Base-by-base conservation (phyloP, 1,140 invertebrate genomes). In the Euura lappo region DNA sequence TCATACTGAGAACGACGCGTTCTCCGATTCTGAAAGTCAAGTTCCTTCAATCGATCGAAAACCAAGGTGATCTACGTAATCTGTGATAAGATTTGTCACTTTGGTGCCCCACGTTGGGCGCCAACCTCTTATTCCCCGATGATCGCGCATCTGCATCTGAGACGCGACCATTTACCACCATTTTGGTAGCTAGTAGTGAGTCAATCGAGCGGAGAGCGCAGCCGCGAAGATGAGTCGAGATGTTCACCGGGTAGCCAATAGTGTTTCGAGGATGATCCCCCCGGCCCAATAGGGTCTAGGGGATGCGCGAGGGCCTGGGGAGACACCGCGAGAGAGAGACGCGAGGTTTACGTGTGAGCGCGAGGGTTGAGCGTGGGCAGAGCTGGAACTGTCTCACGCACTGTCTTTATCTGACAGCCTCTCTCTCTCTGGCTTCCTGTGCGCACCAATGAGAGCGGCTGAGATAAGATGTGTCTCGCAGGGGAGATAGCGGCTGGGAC, bases 401-500 rank as follows among this genome's bases (percentile, higher is more conserved):
- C 44, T 44, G 47, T 51, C 46, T 66, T 70, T 44, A 13, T 11
- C 60, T 51, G 11, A 11, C 4, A 64, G 46, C 71, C 44, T 70
- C 51, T 71, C 44, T 68, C 44, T 8, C 44, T 68, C 44, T 68
- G 8, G 8, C 66, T 28, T 28, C 3, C 75, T 44, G 51, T 73
- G 74, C 68, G 78, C 70, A 81, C 83, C 83, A 84, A 83, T 84
- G 72, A 77, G 76, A 8, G 13, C 51, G 51, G 51, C 51, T 60
- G 51, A 60, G 51, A 60, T 60, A 60, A 60, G 77, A 78, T 78
- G 66, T 69, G 68, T 76, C 66, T 75, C 69, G 68, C 11, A 46
- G 70, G 68, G 75, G 73, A 83, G 81, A 85, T 84, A 84, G 82
- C 70, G 74, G 80, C 79, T 76, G 8, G 51, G 8, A 3, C 51